phyloP scores from a whole-genome alignment of 2,113 vertebrate species.

The Labeo catla region DNA sequence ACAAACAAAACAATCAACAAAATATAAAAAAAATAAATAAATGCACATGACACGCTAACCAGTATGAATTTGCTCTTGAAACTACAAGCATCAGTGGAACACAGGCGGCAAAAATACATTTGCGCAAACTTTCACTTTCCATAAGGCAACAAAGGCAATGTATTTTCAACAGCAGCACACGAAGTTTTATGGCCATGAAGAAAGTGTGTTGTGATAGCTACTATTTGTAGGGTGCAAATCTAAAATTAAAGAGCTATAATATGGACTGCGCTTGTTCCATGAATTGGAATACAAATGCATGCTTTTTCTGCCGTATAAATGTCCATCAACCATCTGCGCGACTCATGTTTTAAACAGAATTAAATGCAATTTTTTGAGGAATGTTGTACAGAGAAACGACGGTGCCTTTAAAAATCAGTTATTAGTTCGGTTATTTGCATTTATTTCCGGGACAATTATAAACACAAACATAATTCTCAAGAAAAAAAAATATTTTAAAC shows the following conservation, averaged over 20 bases:
- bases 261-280: background rate
- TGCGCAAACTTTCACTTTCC: conserved; percentile 27
- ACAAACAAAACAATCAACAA: conserved; percentile 76
- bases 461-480: background rate
- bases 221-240: background rate
- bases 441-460: background rate
- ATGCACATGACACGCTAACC: conserved; percentile 33
- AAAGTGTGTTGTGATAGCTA: background rate
- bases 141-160: conserved; percentile 25
- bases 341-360: conserved; percentile 14
- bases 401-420: background rate
- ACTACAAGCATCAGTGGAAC: background rate
- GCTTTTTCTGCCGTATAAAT: background rate
- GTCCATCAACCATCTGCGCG: background rate
- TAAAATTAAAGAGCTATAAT: background rate
- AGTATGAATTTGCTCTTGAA: conserved; percentile 6
- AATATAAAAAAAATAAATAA: conserved; percentile 56
- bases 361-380: conserved; percentile 4
- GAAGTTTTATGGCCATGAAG: conserved; percentile 1
- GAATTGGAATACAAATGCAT: background rate
- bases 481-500: background rate
- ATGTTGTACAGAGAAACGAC: background rate
- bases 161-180: conserved; percentile 11
- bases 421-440: background rate
- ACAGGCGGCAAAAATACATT: conserved; percentile 28